Evolutionary conservation across 2,797 vertebrate genomes (phyloP).

Genomic region (Microcaecilia unicolor): DNA sequence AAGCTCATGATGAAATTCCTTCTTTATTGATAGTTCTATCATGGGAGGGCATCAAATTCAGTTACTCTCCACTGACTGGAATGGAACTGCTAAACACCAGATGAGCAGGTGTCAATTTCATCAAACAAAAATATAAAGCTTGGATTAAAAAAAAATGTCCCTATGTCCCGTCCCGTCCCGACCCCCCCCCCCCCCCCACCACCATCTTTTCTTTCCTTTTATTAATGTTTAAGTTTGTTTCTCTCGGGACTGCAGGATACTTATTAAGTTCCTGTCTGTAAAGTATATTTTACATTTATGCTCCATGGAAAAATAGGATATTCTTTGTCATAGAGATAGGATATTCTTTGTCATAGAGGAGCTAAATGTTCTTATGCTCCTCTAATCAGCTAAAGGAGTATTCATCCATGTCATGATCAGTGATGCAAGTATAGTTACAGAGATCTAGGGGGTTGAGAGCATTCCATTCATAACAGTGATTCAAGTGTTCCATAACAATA

Average conservation of each 20-base stretch:
- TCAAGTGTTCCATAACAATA: too few species aligned
- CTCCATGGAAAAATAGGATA: background rate
- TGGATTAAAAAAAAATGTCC: background rate
- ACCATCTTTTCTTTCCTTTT: too few species aligned
- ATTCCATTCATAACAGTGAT: too few species aligned
- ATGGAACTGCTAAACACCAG: conserved; percentile 2
- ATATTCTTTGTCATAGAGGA: background rate
- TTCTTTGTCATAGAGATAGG: background rate
- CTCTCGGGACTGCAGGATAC: background rate
- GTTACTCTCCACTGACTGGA: conserved; percentile 13
- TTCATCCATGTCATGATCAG: too few species aligned
- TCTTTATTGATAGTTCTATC: conserved; percentile 48
- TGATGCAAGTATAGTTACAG: too few species aligned
- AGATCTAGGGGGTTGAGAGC: too few species aligned
- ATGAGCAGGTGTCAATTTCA: background rate
- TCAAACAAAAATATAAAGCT: background rate
- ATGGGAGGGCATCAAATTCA: conserved; percentile 36
- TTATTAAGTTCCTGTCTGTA: background rate
- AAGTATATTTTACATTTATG: background rate
- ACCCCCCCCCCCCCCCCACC: too few species aligned
- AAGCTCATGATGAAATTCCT: conserved; percentile 20
- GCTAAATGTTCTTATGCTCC: background rate
- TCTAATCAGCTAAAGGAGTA: too few species aligned
- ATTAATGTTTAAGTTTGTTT: too few species aligned
- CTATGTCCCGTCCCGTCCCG: too few species aligned